A percentile compares a stretch with the other conserved stretches of the same genome.
phyloP scores from a whole-genome alignment of 1,140 invertebrate species.

The Papilio dardanus region DNA sequence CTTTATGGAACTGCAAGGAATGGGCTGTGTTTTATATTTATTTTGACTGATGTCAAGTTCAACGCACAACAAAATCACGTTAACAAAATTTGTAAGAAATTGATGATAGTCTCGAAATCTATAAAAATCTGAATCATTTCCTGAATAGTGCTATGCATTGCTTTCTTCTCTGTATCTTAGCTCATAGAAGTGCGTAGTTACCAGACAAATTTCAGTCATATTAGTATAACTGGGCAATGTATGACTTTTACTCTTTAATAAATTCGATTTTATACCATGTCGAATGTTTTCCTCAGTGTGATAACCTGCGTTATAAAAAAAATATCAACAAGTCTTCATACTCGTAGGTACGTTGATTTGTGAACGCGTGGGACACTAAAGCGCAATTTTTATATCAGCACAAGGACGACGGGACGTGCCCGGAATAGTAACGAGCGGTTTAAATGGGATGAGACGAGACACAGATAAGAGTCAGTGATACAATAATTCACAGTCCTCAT shows the following conservation, averaged over 20 bases:
- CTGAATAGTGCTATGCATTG: no score
- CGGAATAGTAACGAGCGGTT: constrained; percentile 33
- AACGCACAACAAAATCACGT: no score
- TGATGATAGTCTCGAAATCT: no score
- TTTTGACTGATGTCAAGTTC: no score
- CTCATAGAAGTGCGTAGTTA: no score
- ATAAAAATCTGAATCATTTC: no score
- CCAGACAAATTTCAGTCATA: no score
- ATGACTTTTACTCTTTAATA: neutral
- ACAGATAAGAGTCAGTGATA: constrained; percentile 25
- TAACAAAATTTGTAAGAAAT: no score
- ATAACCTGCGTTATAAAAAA: neutral
- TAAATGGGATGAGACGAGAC: constrained; percentile 34
- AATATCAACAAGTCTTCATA: neutral
- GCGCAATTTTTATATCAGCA: constrained; percentile 32
- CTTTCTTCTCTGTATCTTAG: no score
- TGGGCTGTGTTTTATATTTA: neutral
- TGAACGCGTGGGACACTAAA: constrained; percentile 9
- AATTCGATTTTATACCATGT: no score
- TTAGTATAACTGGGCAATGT: no score
- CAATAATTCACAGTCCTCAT: constrained; percentile 15
- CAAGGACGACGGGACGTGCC: constrained; percentile 37
- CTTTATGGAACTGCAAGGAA: neutral
- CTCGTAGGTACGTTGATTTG: constrained; percentile 31
- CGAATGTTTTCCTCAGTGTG: neutral